Percentiles rank a stretch among this genome's conserved stretches.
Evolutionary conservation across 2,888 invertebrate genomes (phyloP).

Genomic region (Willowsia nigromaculata): DNA sequence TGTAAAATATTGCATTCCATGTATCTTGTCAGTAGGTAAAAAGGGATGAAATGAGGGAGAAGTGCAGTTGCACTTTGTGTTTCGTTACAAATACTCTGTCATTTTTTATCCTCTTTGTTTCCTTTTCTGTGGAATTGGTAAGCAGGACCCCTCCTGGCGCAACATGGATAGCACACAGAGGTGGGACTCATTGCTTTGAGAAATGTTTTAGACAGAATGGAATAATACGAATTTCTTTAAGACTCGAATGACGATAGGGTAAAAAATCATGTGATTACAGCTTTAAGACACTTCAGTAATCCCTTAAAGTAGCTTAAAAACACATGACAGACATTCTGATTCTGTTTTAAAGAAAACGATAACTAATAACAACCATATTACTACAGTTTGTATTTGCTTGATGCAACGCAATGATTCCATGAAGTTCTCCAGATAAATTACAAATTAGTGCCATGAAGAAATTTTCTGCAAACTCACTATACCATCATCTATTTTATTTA

Average conservation of each 20-base stretch:
- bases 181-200: not conserved
- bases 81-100: slow-evolving; percentile 30
- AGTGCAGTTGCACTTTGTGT: slow-evolving; percentile 54
- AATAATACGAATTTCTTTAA: not conserved
- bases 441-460: not conserved
- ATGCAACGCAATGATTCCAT: no score
- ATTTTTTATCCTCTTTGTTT: slow-evolving; percentile 4
- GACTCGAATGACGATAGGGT: slow-evolving; percentile 18
- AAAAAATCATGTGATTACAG: slow-evolving; percentile 39
- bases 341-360: not conserved
- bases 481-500: not conserved
- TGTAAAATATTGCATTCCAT: slow-evolving; percentile 22
- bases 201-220: slow-evolving; percentile 11
- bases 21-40: slow-evolving; percentile 15
- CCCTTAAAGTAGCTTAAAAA: not conserved
- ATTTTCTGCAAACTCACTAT: slow-evolving; percentile 45
- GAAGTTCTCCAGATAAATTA: not conserved
- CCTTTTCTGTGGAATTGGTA: slow-evolving; percentile 48
- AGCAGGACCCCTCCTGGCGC: slow-evolving; percentile 7
- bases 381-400: no score
- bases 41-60: slow-evolving; percentile 23
- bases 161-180: slow-evolving; percentile 7
- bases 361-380: not conserved
- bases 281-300: not conserved
- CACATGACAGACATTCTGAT: not conserved